These are phyloP conservation scores for Thamnaconus septentrionalis DNA, from an alignment of 2,113 vertebrate genomes.

Conservation along the genomic window DNA sequence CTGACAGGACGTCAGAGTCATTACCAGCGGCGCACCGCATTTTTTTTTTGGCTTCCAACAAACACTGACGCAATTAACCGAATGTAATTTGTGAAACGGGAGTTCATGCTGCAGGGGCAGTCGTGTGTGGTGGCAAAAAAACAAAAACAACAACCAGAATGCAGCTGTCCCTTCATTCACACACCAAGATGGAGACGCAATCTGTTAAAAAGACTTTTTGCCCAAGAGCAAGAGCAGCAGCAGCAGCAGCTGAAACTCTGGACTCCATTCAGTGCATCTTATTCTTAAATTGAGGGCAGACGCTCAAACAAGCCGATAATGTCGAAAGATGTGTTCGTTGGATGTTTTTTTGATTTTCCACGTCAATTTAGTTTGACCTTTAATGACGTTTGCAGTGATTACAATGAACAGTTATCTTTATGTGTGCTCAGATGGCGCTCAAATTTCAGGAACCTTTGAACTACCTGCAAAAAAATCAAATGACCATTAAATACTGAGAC, in stretches of 20 bases:
- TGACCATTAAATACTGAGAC: too few species aligned
- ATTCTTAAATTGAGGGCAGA: conserved; percentile 7
- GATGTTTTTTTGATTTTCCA: too few species aligned
- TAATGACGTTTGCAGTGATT: too few species aligned
- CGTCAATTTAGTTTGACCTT: too few species aligned
- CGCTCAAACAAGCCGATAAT: conserved; percentile 9
- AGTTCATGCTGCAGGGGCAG: conserved; percentile 6
- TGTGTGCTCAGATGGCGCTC: too few species aligned
- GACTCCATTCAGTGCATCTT: conserved; percentile 12
- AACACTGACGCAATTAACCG: background rate
- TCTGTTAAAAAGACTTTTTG: too few species aligned
- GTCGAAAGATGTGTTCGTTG: background rate
- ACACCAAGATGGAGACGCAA: too few species aligned
- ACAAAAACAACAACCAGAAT: background rate
- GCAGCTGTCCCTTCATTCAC: conserved; percentile 1
- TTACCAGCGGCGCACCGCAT: background rate
- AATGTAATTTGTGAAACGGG: conserved; percentile 13
- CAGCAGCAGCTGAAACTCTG: background rate
- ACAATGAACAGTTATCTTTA: too few species aligned
- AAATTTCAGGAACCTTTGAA: too few species aligned
- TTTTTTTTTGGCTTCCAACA: conserved; percentile 3
- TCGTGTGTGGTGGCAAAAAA: conserved; percentile 3
- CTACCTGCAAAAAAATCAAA: too few species aligned
- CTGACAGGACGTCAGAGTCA: background rate
- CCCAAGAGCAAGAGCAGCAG: too few species aligned